These are phyloP conservation scores for Cheilosia impressa DNA, from an alignment of 2,888 invertebrate species.

Conservation along the genomic window DNA sequence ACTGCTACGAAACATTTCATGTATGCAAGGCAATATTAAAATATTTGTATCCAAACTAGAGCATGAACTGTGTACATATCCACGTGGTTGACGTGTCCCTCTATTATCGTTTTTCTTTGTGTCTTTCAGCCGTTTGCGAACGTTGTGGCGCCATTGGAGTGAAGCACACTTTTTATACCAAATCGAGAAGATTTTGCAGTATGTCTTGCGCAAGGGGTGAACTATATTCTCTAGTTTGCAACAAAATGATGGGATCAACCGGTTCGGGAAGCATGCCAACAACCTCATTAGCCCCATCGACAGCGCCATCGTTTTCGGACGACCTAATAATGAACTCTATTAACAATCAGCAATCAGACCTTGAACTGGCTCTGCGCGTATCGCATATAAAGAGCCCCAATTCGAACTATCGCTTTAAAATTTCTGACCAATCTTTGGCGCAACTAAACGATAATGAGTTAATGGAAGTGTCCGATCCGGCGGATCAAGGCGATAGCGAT, in stretches of 20 bases:
- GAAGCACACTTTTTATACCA: constrained; percentile 93
- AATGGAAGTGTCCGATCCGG: constrained; percentile 54
- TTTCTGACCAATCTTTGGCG: constrained; percentile 82
- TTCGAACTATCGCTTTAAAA: constrained; percentile 83
- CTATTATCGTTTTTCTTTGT: constrained; percentile 23
- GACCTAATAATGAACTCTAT: constrained; percentile 56
- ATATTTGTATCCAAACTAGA: not conserved
- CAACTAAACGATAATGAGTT: constrained; percentile 80
- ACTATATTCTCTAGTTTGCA: constrained; percentile 82
- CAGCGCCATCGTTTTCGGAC: constrained; percentile 72
- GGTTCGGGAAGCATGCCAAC: constrained; percentile 62
- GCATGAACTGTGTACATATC: constrained; percentile 35
- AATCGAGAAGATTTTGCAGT: constrained; percentile 92
- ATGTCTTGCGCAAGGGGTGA: constrained; percentile 89
- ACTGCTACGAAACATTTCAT: not conserved
- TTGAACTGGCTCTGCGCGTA: constrained; percentile 82
- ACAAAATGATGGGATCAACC: constrained; percentile 78
- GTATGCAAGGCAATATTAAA: not conserved
- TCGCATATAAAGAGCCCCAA: constrained; percentile 81
- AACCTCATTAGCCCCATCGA: constrained; percentile 46
- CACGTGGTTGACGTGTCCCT: constrained; percentile 24
- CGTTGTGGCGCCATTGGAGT: constrained; percentile 94
- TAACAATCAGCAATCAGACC: constrained; percentile 78
- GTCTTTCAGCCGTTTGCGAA: constrained; percentile 89
- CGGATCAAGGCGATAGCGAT: constrained; percentile 71